Conservation (phyloP, 92 coral and sea anemone genomes). For the Nematostella vectensis region DNA sequence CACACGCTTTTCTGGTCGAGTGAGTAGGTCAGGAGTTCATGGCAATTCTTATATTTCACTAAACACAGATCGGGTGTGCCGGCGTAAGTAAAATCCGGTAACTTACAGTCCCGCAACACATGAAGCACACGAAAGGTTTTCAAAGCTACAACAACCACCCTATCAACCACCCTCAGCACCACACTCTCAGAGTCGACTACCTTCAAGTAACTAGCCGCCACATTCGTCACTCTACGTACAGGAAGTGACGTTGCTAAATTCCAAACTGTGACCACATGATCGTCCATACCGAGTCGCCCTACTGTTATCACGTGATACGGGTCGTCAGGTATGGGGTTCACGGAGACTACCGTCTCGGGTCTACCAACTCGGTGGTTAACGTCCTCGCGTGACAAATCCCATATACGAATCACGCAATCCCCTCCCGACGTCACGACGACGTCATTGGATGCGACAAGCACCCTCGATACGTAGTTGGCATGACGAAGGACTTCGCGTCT, state of each 20-base stretch:
- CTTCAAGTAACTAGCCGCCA: conserved; percentile 52
- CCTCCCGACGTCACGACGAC: conserved; percentile 67
- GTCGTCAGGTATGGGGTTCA: conserved; percentile 55
- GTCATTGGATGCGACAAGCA: conserved; percentile 27
- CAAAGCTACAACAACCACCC: conserved; percentile 52
- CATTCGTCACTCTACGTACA: conserved; percentile 53
- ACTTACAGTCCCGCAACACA: conserved; percentile 67
- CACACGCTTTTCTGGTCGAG: conserved; percentile 37
- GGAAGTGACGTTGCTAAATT: conserved; percentile 60
- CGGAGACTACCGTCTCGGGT: conserved; percentile 46
- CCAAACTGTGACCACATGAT: conserved; percentile 65
- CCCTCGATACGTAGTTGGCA: conserved; percentile 57
- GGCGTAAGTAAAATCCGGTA: conserved; percentile 45
- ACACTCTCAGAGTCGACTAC: conserved; percentile 51
- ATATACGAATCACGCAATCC: conserved; percentile 58
- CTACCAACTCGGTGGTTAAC: conserved; percentile 28
- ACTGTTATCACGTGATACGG: conserved; percentile 60
- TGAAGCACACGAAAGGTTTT: conserved; percentile 56
- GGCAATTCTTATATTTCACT: conserved; percentile 32
- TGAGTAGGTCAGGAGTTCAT: conserved; percentile 59
- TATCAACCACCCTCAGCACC: conserved; percentile 54
- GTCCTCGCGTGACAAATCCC: conserved; percentile 75
- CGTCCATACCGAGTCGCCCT: conserved; percentile 66
- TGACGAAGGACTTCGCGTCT: conserved; percentile 50
- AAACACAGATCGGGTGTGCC: conserved; percentile 55